Evolutionary conservation across 2,888 invertebrate genomes (phyloP).

Genomic region (Volucella zonaria): DNA sequence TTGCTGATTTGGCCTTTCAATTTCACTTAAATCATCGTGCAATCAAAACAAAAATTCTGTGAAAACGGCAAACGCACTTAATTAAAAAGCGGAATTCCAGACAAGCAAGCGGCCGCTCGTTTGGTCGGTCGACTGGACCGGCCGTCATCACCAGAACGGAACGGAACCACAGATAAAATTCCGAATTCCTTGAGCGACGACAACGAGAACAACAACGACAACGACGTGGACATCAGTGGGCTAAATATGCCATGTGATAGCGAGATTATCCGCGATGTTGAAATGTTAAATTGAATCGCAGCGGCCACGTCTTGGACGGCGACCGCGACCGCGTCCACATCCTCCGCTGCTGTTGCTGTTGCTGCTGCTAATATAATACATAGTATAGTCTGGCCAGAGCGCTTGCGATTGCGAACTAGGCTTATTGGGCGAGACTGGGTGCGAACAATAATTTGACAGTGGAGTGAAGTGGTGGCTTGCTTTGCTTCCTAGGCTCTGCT

Average conservation of each 20-base stretch:
- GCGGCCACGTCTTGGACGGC: constrained; percentile 31
- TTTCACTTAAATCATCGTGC: constrained; percentile 71
- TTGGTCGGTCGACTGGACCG: constrained; percentile 37
- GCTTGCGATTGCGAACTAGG: constrained; percentile 32
- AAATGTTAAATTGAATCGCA: constrained; percentile 72
- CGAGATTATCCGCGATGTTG: constrained; percentile 74
- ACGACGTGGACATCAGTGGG: constrained; percentile 71
- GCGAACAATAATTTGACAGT: constrained; percentile 69
- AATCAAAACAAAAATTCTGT: constrained; percentile 74
- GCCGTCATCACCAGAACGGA: constrained; percentile 33
- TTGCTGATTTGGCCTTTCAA: constrained; percentile 69
- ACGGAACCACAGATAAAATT: constrained; percentile 64
- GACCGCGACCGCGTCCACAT: constrained; percentile 25
- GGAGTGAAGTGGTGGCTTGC: constrained; percentile 58
- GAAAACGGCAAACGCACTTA: constrained; percentile 74
- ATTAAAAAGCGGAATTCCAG: constrained; percentile 73
- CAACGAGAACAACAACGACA: constrained; percentile 9
- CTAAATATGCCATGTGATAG: constrained; percentile 74
- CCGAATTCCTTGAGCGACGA: constrained; percentile 58
- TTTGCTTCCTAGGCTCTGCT: constrained; percentile 59
- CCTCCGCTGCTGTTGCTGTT: too few species aligned
- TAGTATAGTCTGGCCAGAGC: constrained; percentile 45
- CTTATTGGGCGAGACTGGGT: constrained; percentile 58
- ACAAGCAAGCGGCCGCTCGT: constrained; percentile 23
- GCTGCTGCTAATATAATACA: neutral